These are phyloP conservation scores for Brachionus sp. DNA, from an alignment of 1,140 invertebrate species.

Conservation along the genomic window DNA sequence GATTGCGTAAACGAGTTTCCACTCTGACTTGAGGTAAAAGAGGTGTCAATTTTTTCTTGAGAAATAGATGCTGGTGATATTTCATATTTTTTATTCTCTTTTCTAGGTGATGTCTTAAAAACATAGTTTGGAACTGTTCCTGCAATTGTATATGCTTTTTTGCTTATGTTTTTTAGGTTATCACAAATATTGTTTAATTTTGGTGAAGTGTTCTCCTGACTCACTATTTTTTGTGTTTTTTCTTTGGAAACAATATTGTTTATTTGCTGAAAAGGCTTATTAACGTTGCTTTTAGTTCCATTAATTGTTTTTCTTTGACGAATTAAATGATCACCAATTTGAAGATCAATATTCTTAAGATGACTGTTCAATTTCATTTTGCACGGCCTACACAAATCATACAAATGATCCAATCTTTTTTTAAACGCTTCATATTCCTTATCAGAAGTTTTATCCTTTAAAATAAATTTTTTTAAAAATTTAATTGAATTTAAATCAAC, in stretches of 20 bases:
- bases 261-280: slow-evolving; percentile 11
- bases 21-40: not conserved
- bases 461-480: not conserved
- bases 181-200: not conserved
- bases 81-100: slow-evolving; percentile 13
- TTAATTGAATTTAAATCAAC: not conserved
- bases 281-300: not conserved
- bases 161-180: slow-evolving; percentile 10
- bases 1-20: not conserved
- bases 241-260: not conserved
- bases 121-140: slow-evolving; percentile 31
- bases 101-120: slow-evolving; percentile 14
- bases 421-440: not conserved
- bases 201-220: not conserved
- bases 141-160: slow-evolving; percentile 45
- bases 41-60: not conserved
- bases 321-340: slow-evolving; percentile 39
- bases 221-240: not conserved
- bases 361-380: slow-evolving; percentile 38
- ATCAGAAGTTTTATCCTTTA: slow-evolving; percentile 15
- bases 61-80: not conserved
- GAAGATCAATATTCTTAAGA: not conserved
- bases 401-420: slow-evolving; percentile 21
- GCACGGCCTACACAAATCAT: slow-evolving; percentile 5
- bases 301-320: slow-evolving; percentile 35